phyloP scores from a whole-genome alignment of 1,140 invertebrate genomes.

The Arion vulgaris region DNA sequence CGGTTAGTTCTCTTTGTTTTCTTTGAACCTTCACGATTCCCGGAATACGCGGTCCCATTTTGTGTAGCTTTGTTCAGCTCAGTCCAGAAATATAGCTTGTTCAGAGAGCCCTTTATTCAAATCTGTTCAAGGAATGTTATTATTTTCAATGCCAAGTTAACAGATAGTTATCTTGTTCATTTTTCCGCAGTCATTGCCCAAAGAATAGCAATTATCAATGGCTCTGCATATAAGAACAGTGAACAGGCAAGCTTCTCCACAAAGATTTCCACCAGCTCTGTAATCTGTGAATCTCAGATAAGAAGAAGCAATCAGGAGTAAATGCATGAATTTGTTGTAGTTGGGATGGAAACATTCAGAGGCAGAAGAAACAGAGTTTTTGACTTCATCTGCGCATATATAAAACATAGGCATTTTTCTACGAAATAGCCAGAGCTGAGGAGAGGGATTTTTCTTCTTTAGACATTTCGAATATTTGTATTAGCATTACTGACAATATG shows the following conservation, averaged over 20 bases:
- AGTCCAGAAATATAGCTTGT: neutral
- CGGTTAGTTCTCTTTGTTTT: neutral
- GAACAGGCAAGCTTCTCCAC: neutral
- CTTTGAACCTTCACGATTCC: neutral
- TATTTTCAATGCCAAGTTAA: neutral
- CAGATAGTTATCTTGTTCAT: constrained; percentile 12
- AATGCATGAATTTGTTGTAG: neutral
- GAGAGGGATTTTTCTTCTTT: no score
- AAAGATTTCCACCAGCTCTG: neutral
- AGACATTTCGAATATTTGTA: no score
- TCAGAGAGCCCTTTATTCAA: neutral
- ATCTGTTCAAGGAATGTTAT: neutral
- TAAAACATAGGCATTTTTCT: no score
- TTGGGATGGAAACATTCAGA: neutral
- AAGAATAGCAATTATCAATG: constrained; percentile 9
- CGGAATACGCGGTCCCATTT: neutral
- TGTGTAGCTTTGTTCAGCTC: neutral
- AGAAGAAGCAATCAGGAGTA: constrained; percentile 2
- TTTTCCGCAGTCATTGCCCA: neutral
- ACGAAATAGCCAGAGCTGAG: no score
- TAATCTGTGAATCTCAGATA: neutral
- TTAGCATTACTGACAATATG: no score
- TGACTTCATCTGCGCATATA: no score
- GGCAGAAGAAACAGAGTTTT: neutral
- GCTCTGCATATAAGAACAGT: neutral